phyloP scores from a whole-genome alignment of 2,113 vertebrate genomes.

The Marcusenius ussheri region DNA sequence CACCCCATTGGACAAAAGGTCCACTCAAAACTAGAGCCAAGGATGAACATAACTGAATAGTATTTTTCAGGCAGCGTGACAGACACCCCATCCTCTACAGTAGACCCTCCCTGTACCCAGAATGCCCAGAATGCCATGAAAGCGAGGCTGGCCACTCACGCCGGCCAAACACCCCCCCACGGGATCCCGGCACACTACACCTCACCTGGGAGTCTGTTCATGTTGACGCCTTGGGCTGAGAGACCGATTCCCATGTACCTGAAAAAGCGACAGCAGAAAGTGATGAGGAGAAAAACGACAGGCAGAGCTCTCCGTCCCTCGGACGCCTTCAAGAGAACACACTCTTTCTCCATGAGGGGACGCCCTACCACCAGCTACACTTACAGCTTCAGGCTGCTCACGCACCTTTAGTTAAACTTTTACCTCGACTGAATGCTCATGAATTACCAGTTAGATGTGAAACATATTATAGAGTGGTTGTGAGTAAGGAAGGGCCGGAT shows the following conservation, averaged over 20 bases:
- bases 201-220: conserved; percentile 98
- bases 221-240: conserved; percentile 97
- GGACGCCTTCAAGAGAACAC: not conserved
- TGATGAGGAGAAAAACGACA: conserved; percentile 7
- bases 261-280: conserved; percentile 33
- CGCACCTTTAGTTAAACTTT: not conserved
- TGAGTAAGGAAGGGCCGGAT: not conserved
- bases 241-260: conserved; percentile 99
- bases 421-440: not conserved
- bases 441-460: not conserved
- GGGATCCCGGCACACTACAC: not conserved
- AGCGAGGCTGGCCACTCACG: not conserved
- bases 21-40: not conserved
- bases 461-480: not conserved
- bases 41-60: not conserved
- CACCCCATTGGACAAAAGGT: not conserved
- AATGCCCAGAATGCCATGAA: not conserved
- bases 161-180: not conserved
- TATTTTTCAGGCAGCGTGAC: not conserved
- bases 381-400: not conserved
- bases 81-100: not conserved
- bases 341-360: not conserved
- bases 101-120: not conserved
- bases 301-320: conserved; percentile 12
- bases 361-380: not conserved